Evolutionary conservation across 2,888 invertebrate genomes (phyloP), one percentile per base, ranked within the genome.

Genomic region (Conistra vaccinii): DNA sequence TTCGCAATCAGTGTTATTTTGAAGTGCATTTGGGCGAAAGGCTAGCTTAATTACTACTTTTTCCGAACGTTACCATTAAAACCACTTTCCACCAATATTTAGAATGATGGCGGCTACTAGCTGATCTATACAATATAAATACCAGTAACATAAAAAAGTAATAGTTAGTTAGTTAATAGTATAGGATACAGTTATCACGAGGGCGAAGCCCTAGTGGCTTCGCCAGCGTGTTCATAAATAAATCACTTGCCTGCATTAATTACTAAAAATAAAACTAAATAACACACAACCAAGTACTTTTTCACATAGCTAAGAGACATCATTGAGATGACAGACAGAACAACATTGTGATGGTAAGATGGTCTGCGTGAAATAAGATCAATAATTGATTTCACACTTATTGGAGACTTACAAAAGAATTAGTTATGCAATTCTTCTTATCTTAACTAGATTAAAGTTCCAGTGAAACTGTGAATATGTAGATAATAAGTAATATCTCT

Each of bases 351-450:
- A 61, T 73, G 32, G 53, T 48, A 32, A 0, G 51, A 70, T 57
- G 58, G 53, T 61, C 45, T 12, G 63, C 58, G 29, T 76, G 75
- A 82, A 85, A 87, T 89, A 73, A 78, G 82, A 63, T 74, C 69
- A 60, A 20, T 83, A 85, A 89, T 89, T 84, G 84, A 89, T 89
- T 87, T 84, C 75, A 75, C 73, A 73, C 76, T 42, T 32, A 61
- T 68, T 69, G 3, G 26, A 74, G 51, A 71, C 58, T 62, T 32
- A 75, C 69, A 70, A 68, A 58, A 51, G 69, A 72, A 71, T 81
- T 70, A 42, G 57, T 74, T 62, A 62, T 57, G 74, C 77, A 67
- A 66, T 76, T 68, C n/a, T 55, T 51, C 65, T 84, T 83, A 84
- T 85, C 86, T 72, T 61, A 67, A 78, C 63, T 55, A 57, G 62